phyloP scores from a whole-genome alignment of 2,888 invertebrate genomes.

The Pyrocoelia pectoralis region DNA sequence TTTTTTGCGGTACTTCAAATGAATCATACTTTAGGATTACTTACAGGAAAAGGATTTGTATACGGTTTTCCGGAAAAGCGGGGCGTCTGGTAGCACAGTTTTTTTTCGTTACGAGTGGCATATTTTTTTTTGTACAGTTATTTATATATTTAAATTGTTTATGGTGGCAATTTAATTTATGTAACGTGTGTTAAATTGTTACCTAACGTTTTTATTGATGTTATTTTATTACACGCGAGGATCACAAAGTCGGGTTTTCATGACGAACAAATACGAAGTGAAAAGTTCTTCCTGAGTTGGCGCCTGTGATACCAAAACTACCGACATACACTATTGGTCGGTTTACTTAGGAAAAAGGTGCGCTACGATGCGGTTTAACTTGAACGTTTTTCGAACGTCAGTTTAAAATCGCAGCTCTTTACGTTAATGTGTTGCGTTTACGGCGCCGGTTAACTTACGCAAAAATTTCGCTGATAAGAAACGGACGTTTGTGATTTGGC shows the following conservation, averaged over 20 bases:
- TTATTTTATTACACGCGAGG: constrained; percentile 2
- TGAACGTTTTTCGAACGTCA: constrained; percentile 39
- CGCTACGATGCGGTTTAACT: constrained; percentile 35
- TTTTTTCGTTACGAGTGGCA: too few species aligned
- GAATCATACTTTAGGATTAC: too few species aligned
- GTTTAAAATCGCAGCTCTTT: constrained; percentile 23
- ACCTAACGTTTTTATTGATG: constrained; percentile 11
- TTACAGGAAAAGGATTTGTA: too few species aligned
- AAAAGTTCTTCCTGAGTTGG: constrained; percentile 31
- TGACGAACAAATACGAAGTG: constrained; percentile 27
- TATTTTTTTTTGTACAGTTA: neutral
- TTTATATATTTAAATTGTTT: constrained; percentile 3
- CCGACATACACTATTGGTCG: constrained; percentile 35
- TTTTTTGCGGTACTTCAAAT: too few species aligned
- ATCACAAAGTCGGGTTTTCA: constrained; percentile 8
- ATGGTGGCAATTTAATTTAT: constrained; percentile 4
- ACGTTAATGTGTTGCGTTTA: constrained; percentile 9
- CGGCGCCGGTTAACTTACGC: neutral
- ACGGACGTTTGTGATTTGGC: neutral
- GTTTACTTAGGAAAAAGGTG: constrained; percentile 38
- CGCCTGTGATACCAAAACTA: constrained; percentile 19
- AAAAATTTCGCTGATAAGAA: neutral
- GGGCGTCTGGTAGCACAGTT: too few species aligned
- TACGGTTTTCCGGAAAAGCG: too few species aligned
- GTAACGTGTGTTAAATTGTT: constrained; percentile 2